Evolutionary conservation across 1,140 invertebrate genomes (phyloP).

Genomic region (Panagrolaimus sp.): DNA sequence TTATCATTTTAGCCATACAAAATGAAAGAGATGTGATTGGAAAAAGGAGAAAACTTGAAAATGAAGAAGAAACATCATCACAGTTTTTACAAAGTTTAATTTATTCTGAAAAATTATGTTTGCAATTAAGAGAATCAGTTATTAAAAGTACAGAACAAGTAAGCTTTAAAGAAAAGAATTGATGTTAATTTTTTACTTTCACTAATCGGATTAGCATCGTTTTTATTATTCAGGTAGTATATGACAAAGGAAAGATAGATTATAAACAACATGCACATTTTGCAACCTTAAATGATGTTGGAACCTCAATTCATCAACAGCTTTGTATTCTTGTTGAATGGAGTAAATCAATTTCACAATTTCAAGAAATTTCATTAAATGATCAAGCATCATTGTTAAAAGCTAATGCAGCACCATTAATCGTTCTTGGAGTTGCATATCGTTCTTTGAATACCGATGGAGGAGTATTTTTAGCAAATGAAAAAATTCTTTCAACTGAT

Average conservation of each 20-base stretch:
- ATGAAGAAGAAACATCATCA: conserved; percentile 19
- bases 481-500: conserved; percentile 17
- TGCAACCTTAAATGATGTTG: conserved; percentile 43
- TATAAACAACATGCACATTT: conserved; percentile 23
- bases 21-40: conserved; percentile 47
- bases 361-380: conserved; percentile 34
- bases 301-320: conserved; percentile 38
- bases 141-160: conserved; percentile 43
- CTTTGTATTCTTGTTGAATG: conserved; percentile 47
- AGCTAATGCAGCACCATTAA: conserved; percentile 24
- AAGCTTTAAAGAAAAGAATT: neutral
- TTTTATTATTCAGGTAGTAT: conserved; percentile 25
- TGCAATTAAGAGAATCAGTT: conserved; percentile 35
- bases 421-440: conserved; percentile 46
- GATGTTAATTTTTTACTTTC: neutral
- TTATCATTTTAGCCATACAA: conserved; percentile 27
- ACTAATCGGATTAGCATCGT: neutral
- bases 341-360: conserved; percentile 45
- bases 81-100: conserved; percentile 20
- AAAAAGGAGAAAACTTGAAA: conserved; percentile 26
- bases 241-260: conserved; percentile 31
- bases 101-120: conserved; percentile 26
- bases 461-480: conserved; percentile 44
- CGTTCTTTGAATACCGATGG: conserved; percentile 37
- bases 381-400: conserved; percentile 38